A percentile compares a stretch with the other conserved stretches of the same genome.
phyloP scores from a whole-genome alignment of 2,797 vertebrate species.

The Gastrophryne carolinensis region DNA sequence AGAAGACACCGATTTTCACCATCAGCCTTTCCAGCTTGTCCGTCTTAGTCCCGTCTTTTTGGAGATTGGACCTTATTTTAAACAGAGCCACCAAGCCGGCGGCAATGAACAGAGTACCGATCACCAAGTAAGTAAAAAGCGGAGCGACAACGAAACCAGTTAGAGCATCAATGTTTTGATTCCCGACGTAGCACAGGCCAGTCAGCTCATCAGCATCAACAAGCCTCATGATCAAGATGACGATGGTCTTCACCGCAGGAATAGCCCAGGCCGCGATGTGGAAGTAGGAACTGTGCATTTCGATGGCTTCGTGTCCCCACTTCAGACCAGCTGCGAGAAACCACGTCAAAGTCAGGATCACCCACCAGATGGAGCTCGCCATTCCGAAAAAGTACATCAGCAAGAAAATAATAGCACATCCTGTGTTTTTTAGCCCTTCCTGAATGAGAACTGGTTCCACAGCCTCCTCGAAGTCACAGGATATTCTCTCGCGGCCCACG shows the following conservation, averaged over 20 bases:
- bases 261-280: constrained; percentile 99
- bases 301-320: constrained; percentile 97
- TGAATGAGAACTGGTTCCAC: constrained; percentile 92
- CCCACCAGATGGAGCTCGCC: constrained; percentile 98
- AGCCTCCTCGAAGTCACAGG: constrained; percentile 94
- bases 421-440: constrained; percentile 98
- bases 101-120: constrained; percentile 94
- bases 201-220: constrained; percentile 95
- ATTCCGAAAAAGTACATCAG: constrained; percentile 99
- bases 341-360: constrained; percentile 96
- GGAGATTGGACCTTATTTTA: constrained; percentile 97
- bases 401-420: constrained; percentile 98
- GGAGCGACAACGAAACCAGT: constrained; percentile 96
- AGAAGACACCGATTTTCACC: constrained; percentile 98
- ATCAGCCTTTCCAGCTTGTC: constrained; percentile 96
- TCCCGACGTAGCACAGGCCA: constrained; percentile 93
- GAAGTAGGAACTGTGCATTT: constrained; percentile 99
- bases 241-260: constrained; percentile 94
- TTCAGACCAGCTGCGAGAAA: constrained; percentile 95
- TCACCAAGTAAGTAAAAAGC: constrained; percentile 91
- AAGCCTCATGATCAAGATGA: constrained; percentile 95
- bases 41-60: constrained; percentile 97
- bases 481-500: constrained; percentile 94
- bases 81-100: constrained; percentile 94
- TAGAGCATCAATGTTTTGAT: constrained; percentile 91